Evolutionary conservation across 2,888 invertebrate genomes (phyloP).

Genomic region (Panzeria rudis): DNA sequence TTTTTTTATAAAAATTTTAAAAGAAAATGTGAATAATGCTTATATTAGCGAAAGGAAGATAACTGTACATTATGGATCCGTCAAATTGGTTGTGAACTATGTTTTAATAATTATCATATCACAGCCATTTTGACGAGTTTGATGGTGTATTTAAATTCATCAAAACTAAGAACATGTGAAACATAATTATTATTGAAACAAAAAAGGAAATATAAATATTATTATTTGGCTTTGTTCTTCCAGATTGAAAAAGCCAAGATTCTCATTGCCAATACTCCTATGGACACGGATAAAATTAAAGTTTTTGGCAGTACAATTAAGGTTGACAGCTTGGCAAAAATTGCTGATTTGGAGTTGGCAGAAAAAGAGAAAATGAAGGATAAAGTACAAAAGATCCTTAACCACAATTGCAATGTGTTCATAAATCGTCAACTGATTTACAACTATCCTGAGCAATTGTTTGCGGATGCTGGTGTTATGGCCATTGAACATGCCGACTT

Average conservation of each 20-base stretch:
- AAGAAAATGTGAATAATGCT: neutral
- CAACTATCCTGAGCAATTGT: conserved; percentile 99
- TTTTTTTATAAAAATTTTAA: neutral
- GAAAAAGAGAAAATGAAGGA: conserved; percentile 99
- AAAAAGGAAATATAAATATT: neutral
- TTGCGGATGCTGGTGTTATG: conserved; percentile 99
- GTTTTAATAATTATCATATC: conserved; percentile 80
- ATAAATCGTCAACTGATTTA: conserved; percentile 99
- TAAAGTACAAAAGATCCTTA: conserved; percentile 97
- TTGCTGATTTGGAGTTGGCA: conserved; percentile 98
- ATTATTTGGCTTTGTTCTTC: neutral
- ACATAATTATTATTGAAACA: neutral
- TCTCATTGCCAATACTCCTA: conserved; percentile 99
- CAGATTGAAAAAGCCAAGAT: conserved; percentile 96
- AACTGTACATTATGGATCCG: conserved; percentile 77
- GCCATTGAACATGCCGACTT: conserved; percentile 99
- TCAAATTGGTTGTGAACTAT: conserved; percentile 84
- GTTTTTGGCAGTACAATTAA: conserved; percentile 98
- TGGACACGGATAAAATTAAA: conserved; percentile 99
- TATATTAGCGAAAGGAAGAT: neutral
- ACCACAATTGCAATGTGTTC: conserved; percentile 98
- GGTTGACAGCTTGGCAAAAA: conserved; percentile 96
- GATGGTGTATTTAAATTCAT: conserved; percentile 74
- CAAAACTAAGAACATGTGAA: conserved; percentile 19
- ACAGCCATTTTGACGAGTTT: conserved; percentile 84